A percentile compares a stretch with the other conserved stretches of the same genome.
These are phyloP conservation scores for Poecilia picta DNA, from an alignment of 2,797 vertebrate species.

Conservation along the genomic window DNA sequence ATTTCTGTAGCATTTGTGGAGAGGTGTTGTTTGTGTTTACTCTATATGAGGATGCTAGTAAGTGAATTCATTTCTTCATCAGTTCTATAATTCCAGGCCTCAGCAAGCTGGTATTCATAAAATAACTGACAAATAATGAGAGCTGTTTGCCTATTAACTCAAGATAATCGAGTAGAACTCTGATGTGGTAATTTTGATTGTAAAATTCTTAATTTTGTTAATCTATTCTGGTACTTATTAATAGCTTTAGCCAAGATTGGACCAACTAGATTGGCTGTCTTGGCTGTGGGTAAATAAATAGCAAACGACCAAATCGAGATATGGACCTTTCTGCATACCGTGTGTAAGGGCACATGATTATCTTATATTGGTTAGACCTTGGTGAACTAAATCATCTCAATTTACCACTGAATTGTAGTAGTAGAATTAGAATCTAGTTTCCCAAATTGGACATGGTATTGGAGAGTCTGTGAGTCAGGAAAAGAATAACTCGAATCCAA, in stretches of 20 bases:
- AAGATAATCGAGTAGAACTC: no score
- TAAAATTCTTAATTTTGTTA: no score
- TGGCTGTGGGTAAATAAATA: not conserved
- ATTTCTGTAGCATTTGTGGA: not conserved
- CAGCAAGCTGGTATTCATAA: not conserved
- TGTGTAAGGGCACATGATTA: not conserved
- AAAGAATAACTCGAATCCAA: not conserved
- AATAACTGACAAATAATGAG: not conserved
- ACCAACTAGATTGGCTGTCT: no score
- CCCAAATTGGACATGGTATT: not conserved
- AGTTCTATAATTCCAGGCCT: not conserved
- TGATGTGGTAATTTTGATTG: no score
- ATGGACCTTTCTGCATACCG: not conserved
- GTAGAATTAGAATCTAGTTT: not conserved
- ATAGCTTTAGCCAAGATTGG: no score
- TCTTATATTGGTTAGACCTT: not conserved
- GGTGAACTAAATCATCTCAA: not conserved
- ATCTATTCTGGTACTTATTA: no score
- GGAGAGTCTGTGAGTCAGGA: not conserved
- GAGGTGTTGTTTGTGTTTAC: no score
- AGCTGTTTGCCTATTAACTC: no score
- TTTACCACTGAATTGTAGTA: not conserved
- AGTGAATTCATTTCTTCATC: not conserved
- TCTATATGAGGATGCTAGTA: not conserved
- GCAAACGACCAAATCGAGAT: not conserved